These are phyloP conservation scores for Lagenorhynchus albirostris DNA, from an alignment of 2,113 vertebrate species.

Conservation along the genomic window DNA sequence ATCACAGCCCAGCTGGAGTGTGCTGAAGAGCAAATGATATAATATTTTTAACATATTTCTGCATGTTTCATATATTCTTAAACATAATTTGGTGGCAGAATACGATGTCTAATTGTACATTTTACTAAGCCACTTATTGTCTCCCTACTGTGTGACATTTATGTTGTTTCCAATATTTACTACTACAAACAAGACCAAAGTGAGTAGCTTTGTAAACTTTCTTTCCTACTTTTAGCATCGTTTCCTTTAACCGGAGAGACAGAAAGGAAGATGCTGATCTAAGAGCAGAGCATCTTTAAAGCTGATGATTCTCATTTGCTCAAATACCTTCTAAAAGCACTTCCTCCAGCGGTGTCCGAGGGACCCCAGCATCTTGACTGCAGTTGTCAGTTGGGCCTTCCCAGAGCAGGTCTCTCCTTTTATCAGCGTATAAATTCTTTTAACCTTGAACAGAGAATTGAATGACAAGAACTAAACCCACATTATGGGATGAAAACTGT, in stretches of 20 bases:
- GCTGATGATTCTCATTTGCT: background rate
- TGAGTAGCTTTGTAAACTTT: background rate
- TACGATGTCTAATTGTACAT: background rate
- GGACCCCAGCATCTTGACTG: background rate
- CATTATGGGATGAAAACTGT: background rate
- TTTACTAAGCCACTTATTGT: background rate
- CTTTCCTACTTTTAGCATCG: background rate
- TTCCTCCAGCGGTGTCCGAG: background rate
- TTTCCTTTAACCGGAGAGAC: background rate
- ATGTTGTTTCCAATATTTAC: background rate
- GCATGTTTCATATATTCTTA: background rate
- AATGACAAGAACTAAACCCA: background rate
- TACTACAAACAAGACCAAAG: background rate
- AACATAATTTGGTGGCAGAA: background rate
- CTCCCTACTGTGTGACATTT: background rate
- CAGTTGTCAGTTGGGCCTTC: background rate
- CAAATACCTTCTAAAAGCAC: background rate
- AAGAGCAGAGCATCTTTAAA: background rate
- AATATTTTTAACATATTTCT: background rate
- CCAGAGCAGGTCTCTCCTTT: background rate
- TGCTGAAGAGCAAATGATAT: background rate
- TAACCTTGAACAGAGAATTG: background rate
- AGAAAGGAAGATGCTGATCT: background rate
- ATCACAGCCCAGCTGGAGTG: background rate
- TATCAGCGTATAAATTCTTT: background rate